Conservation (phyloP, 1,140 invertebrate genomes). For the Drosophila pallidifrons region DNA sequence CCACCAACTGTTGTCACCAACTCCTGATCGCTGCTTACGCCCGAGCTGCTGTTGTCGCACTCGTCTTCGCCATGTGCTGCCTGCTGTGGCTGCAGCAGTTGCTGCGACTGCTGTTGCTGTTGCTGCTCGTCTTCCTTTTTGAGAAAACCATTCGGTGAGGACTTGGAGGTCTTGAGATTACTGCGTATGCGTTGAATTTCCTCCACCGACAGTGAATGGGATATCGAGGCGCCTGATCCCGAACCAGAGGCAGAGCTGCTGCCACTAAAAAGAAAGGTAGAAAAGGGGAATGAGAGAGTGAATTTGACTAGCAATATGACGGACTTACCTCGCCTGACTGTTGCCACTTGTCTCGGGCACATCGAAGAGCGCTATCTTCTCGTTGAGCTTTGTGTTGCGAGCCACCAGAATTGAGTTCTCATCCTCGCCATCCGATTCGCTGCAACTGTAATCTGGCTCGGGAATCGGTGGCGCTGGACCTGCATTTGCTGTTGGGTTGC, state of each 20-base stretch:
- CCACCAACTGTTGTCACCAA: constrained; percentile 68
- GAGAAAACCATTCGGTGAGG: constrained; percentile 92
- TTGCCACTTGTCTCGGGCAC: constrained; percentile 88
- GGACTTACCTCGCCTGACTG: constrained; percentile 88
- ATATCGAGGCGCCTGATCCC: constrained; percentile 87
- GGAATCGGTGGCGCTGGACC: constrained; percentile 90
- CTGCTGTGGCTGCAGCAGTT: constrained; percentile 48
- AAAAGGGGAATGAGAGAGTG: neutral
- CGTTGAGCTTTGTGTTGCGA: constrained; percentile 82
- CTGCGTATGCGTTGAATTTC: constrained; percentile 94
- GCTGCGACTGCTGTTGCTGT: constrained; percentile 31
- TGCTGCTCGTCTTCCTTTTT: constrained; percentile 85
- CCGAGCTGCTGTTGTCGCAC: constrained; percentile 94
- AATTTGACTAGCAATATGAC: no score
- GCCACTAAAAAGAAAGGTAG: constrained; percentile 49
- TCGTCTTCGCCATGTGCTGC: constrained; percentile 87
- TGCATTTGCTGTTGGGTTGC: constrained; percentile 67
- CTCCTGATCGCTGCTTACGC: constrained; percentile 94
- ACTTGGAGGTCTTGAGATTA: constrained; percentile 93
- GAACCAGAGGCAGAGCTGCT: constrained; percentile 88
- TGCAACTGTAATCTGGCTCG: constrained; percentile 95
- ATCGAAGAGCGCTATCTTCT: constrained; percentile 81
- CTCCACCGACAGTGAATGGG: constrained; percentile 94
- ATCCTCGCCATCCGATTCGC: constrained; percentile 89
- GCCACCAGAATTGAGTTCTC: constrained; percentile 85